Base-by-base conservation (phyloP, 2,888 invertebrate genomes). In the Beris morrisii region DNA sequence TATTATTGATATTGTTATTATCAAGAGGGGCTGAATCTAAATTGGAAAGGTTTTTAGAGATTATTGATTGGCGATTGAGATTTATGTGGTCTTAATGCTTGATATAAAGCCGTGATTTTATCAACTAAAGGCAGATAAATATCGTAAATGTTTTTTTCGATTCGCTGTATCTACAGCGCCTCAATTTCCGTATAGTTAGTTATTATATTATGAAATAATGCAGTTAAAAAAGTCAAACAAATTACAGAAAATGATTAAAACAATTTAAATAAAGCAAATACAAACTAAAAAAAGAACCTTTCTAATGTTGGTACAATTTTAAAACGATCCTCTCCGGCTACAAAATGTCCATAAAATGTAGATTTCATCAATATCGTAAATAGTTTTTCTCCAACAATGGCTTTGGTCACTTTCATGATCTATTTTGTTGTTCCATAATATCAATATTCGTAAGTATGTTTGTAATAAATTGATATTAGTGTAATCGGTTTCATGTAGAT, bases 291-390 rank as follows among this genome's bases (percentile, higher is more conserved):
- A 38, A 67, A 65, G 71, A 76, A 86, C 86, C 89, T 86, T 77
- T 92, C 89, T 72, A 96, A 85, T 63, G 88, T 88, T 30, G 96
- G 95, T 73, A 88, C 86, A 76, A 97, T 94, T 76, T 88, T 89
- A 75, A 88, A 84, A 78, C 92, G 90, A 80, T 95, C 92, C 78
- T 96, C 94, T 68, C 99, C 99, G 59, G 97, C 99, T 56, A 99
- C 99, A 83, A 99, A 99, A 82, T 99, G 99, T 12, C 98, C 98
- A 82, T 98, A 99, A 84, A 99, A 97, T 45, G 97, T 93, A 54
- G 88, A 85, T 81, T 94, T 95, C 95, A 99, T 97, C 69, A 95
- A 72, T 70, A 83, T 74, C 67, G 88, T 86, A 82, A 98, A 97
- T 63, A 97, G 78, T 70, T 80, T 85, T 76, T 91, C 88, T 32